A percentile compares a stretch with the other conserved stretches of the same genome.
phyloP scores from a whole-genome alignment of 1,140 invertebrate species.

The Arion vulgaris region DNA sequence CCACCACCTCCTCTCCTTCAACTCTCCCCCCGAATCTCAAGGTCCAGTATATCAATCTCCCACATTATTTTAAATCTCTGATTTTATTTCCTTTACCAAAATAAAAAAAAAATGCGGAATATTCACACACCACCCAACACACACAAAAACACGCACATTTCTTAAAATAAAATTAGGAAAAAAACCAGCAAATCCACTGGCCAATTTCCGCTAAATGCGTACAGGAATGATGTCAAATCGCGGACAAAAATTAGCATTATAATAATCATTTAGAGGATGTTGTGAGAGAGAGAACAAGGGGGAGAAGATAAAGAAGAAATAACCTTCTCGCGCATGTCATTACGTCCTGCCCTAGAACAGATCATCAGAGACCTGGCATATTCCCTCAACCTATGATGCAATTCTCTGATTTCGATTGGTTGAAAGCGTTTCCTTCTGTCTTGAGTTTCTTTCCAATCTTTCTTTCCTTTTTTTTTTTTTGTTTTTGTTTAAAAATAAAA shows the following conservation, averaged over 20 bases:
- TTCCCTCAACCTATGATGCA: conserved; percentile 4
- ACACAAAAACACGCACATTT: too few species aligned
- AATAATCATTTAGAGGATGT: conserved; percentile 1
- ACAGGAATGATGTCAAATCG: background rate
- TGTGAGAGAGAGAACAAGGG: background rate
- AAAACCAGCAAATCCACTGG: too few species aligned
- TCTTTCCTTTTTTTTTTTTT: background rate
- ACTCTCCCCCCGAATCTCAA: background rate
- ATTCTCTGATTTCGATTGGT: background rate
- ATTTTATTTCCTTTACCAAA: background rate
- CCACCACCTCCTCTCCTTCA: background rate
- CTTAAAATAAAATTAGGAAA: too few species aligned
- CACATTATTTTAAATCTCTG: background rate
- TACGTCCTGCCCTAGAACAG: background rate
- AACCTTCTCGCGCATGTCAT: background rate
- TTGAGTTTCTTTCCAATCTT: background rate
- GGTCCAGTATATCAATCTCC: background rate
- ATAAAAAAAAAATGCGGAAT: too few species aligned
- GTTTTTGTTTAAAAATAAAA: too few species aligned
- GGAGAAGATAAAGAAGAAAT: background rate
- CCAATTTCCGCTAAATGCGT: background rate
- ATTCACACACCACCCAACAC: too few species aligned
- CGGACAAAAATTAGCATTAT: background rate
- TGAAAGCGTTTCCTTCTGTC: background rate
- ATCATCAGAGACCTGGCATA: background rate